Conservation (phyloP, 2,888 invertebrate genomes). For the Latheticus oryzae region DNA sequence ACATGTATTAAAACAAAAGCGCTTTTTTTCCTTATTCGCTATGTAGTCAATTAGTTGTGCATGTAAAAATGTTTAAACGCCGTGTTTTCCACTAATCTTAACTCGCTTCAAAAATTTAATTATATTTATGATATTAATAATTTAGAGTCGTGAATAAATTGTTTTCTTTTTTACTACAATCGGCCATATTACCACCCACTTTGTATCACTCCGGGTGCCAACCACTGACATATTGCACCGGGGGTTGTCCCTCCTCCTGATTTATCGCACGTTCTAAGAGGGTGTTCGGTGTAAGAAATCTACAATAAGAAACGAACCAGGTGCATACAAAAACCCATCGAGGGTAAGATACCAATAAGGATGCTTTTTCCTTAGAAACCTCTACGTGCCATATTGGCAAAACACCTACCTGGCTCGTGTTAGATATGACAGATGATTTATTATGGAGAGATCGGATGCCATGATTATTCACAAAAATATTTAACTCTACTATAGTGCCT, state of each 20-base stretch:
- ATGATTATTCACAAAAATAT: slow-evolving; percentile 57
- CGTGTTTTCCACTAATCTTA: slow-evolving; percentile 2
- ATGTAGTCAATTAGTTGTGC: slow-evolving; percentile 9
- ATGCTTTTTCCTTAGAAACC: slow-evolving; percentile 45
- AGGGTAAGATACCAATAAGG: slow-evolving; percentile 47
- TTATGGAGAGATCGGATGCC: slow-evolving; percentile 57
- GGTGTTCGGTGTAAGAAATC: slow-evolving; percentile 53
- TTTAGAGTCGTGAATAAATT: not conserved
- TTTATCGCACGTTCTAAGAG: slow-evolving; percentile 59
- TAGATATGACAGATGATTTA: slow-evolving; percentile 61
- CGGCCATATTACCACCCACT: slow-evolving; percentile 62
- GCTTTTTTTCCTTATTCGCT: slow-evolving; percentile 12
- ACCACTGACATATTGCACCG: slow-evolving; percentile 64
- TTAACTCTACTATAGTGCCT: slow-evolving; percentile 30
- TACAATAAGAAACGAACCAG: slow-evolving; percentile 47
- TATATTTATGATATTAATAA: slow-evolving; percentile 2
- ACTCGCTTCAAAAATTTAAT: slow-evolving; percentile 3
- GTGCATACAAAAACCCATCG: slow-evolving; percentile 47
- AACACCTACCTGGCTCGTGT: slow-evolving; percentile 60
- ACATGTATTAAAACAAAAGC: slow-evolving; percentile 31
- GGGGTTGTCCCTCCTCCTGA: slow-evolving; percentile 56
- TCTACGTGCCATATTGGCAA: slow-evolving; percentile 56
- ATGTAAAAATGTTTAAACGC: slow-evolving; percentile 3
- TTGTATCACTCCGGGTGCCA: slow-evolving; percentile 61
- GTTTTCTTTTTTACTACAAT: slow-evolving; percentile 42